phyloP scores from a whole-genome alignment of 2,888 invertebrate species.

The Pheosia gnoma region DNA sequence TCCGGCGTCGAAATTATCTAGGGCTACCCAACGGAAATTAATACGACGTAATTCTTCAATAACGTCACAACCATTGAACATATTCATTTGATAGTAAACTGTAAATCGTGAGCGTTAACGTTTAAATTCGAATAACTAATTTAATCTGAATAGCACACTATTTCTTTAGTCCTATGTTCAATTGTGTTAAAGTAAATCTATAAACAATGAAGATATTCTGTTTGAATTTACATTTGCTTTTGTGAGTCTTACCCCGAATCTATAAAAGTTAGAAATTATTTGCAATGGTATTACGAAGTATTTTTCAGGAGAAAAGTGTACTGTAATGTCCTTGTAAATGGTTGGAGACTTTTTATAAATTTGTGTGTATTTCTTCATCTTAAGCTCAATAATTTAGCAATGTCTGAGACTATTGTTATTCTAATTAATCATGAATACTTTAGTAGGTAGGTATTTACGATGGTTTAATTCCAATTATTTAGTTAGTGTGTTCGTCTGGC shows the following conservation, averaged over 20 bases:
- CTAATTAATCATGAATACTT: too few relatives aligned
- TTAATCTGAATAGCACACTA: neutral
- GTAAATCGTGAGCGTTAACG: neutral
- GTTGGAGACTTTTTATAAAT: too few relatives aligned
- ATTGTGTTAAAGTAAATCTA: neutral
- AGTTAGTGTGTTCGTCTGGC: too few relatives aligned
- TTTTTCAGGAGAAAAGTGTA: too few relatives aligned
- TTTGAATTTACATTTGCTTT: neutral
- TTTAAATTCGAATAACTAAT: neutral
- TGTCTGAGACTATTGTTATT: too few relatives aligned
- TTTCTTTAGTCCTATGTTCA: neutral
- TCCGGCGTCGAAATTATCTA: neutral
- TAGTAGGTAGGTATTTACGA: too few relatives aligned
- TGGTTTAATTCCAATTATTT: too few relatives aligned
- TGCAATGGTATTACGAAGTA: too few relatives aligned
- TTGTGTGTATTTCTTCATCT: too few relatives aligned
- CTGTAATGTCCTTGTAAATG: too few relatives aligned
- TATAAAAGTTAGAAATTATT: too few relatives aligned
- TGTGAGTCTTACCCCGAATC: neutral
- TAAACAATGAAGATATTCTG: neutral
- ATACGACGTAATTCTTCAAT: neutral
- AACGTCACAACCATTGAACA: neutral
- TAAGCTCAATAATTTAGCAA: too few relatives aligned
- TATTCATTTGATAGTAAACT: neutral
- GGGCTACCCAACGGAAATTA: conserved; percentile 1